Base-by-base conservation (phyloP, 53 echinoderm and acorn worm genomes). In the Holothuria scabra region DNA sequence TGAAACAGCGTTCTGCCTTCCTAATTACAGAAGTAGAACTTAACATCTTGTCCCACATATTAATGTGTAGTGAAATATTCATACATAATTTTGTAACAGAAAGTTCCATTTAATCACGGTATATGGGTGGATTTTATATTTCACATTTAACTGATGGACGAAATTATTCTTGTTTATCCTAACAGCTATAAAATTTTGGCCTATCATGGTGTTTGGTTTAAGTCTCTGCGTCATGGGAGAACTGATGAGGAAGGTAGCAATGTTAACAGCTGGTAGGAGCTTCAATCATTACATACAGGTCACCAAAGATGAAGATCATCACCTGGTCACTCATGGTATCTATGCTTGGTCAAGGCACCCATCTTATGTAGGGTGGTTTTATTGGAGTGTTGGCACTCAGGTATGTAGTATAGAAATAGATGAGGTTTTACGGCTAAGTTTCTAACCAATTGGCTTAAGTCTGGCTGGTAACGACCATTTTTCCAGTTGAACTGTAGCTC, bases 301-400 rank as follows among this genome's bases (percentile, higher is more conserved):
- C 31, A 92, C 92, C 19, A 88, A 90, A 62, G 92, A 92, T 13
- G 82, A 87, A 34, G 92, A 94, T 74, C 97, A 97, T 34, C 70
- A 84, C 20, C 85, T 97, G 13, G 87, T 97, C 58, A 97, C 97
- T 14, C 92, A 92, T 55, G 97, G 97, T 22, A 86, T 97, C 14
- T 97, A 97, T 52, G 89, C 90, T 41, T 97, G 94, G 97, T 97
- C 93, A 9, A 86, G 97, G 64, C 97, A 97, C 34, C 97, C 97
- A 6, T 94, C 97, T 34, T 97, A 97, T 48, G 97, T 97, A 12
- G 97, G 97, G 59, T 97, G 97, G 97, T 97, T 97, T 84, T 97
- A 93, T 83, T 97, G 97, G 97, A 97, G 97, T 66, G 74, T 97
- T 48, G 97, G 94, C 85, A 97, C 97, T 46, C 97, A 97, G 94